These are phyloP conservation scores for Labeo catla DNA, from an alignment of 2,113 vertebrate species.

Conservation along the genomic window DNA sequence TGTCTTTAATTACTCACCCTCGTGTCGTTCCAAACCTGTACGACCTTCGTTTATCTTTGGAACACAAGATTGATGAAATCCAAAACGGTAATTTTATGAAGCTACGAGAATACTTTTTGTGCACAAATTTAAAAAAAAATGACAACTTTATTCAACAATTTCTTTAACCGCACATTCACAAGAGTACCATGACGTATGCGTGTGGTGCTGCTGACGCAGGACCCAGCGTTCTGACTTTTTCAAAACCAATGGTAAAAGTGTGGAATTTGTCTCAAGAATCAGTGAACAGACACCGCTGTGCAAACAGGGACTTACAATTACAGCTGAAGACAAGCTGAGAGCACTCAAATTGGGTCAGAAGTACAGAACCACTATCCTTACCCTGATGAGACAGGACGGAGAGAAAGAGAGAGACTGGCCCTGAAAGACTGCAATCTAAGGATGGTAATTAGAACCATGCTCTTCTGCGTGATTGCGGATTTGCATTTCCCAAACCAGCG, in stretches of 20 bases:
- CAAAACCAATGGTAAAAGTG: neutral
- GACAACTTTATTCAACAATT: no score
- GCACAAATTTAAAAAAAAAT: no score
- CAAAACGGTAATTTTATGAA: no score
- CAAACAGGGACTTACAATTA: constrained; percentile 32
- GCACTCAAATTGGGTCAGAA: constrained; percentile 30
- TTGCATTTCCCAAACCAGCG: constrained; percentile 75
- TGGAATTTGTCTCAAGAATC: neutral
- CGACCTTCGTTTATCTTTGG: no score
- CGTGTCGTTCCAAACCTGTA: no score
- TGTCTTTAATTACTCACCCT: no score
- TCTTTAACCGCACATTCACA: no score
- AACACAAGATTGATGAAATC: no score
- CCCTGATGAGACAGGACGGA: constrained; percentile 41
- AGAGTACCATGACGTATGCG: no score
- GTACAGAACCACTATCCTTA: constrained; percentile 31
- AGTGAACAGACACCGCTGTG: neutral
- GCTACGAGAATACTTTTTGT: no score
- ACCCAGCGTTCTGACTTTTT: neutral
- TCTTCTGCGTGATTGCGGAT: constrained; percentile 71
- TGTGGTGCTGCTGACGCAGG: no score
- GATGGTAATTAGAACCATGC: constrained; percentile 85
- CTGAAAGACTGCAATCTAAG: constrained; percentile 65
- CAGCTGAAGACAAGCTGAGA: neutral
- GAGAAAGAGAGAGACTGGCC: constrained; percentile 25